Conservation (phyloP, 1,140 invertebrate genomes). For the Whitmania pigra region DNA sequence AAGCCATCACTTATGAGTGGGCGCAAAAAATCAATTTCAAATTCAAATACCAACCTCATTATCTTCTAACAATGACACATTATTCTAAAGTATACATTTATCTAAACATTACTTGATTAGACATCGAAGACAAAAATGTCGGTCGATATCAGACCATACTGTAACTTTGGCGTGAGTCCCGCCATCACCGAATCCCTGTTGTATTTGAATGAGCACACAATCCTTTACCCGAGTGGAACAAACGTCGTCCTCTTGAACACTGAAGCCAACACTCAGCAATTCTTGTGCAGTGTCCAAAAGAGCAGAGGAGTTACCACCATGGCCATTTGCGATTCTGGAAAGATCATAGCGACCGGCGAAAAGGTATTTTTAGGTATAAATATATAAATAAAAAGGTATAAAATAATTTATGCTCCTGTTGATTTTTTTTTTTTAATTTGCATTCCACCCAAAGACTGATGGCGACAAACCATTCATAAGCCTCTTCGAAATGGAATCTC, state of each 20-base stretch:
- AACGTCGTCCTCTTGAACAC: neutral
- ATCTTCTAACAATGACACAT: no score
- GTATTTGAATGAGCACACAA: neutral
- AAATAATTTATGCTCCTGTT: neutral
- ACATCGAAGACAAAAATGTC: neutral
- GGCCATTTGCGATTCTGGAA: neutral
- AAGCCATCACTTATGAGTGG: no score
- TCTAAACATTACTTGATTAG: neutral
- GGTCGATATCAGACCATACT: neutral
- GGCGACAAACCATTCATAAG: conserved; percentile 13
- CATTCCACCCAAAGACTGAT: neutral
- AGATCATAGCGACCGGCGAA: neutral
- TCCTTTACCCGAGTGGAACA: conserved; percentile 1
- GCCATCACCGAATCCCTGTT: neutral
- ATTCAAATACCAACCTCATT: no score
- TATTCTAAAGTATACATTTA: no score
- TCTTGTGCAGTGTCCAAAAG: neutral
- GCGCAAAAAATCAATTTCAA: no score
- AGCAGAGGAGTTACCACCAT: conserved; percentile 9
- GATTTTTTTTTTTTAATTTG: neutral
- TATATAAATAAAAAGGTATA: no score
- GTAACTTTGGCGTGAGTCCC: conserved; percentile 2
- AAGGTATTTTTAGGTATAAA: neutral
- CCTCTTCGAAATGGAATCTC: conserved; percentile 1
- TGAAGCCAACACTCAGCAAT: conserved; percentile 4